These are phyloP conservation scores for Kryptolebias marmoratus DNA, from an alignment of 2,113 vertebrate species.

Conservation along the genomic window DNA sequence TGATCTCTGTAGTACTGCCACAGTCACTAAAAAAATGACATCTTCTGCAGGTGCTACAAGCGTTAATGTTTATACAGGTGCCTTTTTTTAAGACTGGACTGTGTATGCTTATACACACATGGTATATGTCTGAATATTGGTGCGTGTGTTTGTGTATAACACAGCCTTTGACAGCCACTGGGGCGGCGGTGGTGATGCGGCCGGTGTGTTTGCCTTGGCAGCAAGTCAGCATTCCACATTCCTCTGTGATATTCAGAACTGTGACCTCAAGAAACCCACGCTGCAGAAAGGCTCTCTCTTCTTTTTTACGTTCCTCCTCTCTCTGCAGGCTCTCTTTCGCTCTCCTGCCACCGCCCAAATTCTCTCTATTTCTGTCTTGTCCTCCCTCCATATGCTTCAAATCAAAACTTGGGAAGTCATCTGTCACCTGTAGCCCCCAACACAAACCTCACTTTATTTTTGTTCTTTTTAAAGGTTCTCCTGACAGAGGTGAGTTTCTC, in stretches of 20 bases:
- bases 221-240: constrained; percentile 79
- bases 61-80: constrained; percentile 44
- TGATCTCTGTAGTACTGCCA: constrained; percentile 31
- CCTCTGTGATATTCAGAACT: constrained; percentile 79
- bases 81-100: constrained; percentile 22
- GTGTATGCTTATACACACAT: constrained; percentile 29
- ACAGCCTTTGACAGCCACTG: constrained; percentile 74
- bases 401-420: constrained; percentile 61
- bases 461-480: constrained; percentile 21
- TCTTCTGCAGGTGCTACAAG: constrained; percentile 59
- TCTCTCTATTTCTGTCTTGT: constrained; percentile 10
- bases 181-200: constrained; percentile 66
- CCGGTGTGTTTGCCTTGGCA: constrained; percentile 79
- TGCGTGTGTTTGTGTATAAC: constrained; percentile 68
- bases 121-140: constrained; percentile 50
- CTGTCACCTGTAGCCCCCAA: constrained; percentile 10
- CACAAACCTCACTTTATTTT: constrained; percentile 37
- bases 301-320: constrained; percentile 32
- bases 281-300: constrained; percentile 58
- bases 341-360: constrained; percentile 47
- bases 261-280: constrained; percentile 81
- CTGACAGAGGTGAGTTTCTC: constrained; percentile 43
- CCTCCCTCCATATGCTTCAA: constrained; percentile 42
- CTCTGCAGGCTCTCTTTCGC: constrained; percentile 15
- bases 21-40: constrained; percentile 34